These are phyloP conservation scores for Lutra lutra DNA, from an alignment of 2,797 vertebrate species.

Conservation along the genomic window DNA sequence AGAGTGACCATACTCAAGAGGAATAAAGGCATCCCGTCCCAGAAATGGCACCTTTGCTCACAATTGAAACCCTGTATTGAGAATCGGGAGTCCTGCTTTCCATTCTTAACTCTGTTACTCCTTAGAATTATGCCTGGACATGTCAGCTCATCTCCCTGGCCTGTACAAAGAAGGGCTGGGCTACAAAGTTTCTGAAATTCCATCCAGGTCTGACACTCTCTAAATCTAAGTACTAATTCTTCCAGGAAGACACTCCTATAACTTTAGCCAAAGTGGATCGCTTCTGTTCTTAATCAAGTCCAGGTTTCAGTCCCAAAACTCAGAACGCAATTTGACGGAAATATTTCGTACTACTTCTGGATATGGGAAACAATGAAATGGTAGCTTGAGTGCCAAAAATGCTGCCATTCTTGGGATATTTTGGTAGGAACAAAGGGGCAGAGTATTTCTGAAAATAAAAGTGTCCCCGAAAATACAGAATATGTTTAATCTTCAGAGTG, in stretches of 20 bases:
- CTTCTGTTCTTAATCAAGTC: slow-evolving; percentile 59
- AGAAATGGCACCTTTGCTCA: not conserved
- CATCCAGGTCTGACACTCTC: slow-evolving; percentile 22
- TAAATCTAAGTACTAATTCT: slow-evolving; percentile 31
- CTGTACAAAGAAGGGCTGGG: not conserved
- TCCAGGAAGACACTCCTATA: slow-evolving; percentile 5
- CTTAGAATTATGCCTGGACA: not conserved
- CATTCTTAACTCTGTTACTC: not conserved
- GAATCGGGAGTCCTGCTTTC: not conserved
- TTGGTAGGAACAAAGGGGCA: not conserved
- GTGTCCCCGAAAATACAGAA: not conserved
- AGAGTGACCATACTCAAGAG: not conserved
- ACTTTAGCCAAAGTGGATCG: not conserved
- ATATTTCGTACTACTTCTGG: slow-evolving; percentile 38
- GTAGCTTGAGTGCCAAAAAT: slow-evolving; percentile 15
- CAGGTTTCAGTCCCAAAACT: slow-evolving; percentile 49
- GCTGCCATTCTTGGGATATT: not conserved
- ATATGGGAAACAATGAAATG: slow-evolving; percentile 5
- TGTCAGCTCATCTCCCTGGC: not conserved
- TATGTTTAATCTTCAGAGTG: not conserved
- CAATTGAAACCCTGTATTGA: not conserved
- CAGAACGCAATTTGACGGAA: slow-evolving; percentile 16
- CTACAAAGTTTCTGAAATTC: slow-evolving; percentile 48
- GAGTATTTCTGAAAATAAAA: not conserved
- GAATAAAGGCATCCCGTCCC: not conserved